A percentile compares a stretch with the other conserved stretches of the same genome.
Evolutionary conservation across 2,888 invertebrate species (phyloP).

Genomic region (Latrodectus hesperus): DNA sequence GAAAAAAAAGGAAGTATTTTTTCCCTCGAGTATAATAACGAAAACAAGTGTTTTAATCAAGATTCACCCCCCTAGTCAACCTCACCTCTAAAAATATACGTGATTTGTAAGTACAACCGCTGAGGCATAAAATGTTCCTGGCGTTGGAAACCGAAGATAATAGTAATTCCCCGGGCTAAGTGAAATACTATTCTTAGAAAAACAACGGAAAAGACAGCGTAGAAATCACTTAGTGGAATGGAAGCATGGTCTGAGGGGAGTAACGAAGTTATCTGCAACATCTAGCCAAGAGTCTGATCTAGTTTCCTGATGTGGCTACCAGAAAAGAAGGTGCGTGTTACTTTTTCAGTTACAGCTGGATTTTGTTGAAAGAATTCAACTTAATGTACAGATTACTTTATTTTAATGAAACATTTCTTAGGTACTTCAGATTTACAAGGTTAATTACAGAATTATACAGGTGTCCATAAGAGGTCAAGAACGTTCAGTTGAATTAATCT

Average conservation of each 20-base stretch:
- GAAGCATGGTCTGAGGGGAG: constrained; percentile 26
- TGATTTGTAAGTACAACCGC: constrained; percentile 57
- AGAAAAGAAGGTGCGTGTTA: background rate
- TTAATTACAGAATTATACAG: too few species aligned
- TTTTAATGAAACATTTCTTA: too few species aligned
- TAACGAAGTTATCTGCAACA: constrained; percentile 33
- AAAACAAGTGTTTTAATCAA: constrained; percentile 56
- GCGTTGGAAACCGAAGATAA: constrained; percentile 40
- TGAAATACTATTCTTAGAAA: background rate
- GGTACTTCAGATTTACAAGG: too few species aligned
- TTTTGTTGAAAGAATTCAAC: background rate
- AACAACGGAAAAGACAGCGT: background rate
- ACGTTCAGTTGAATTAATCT: too few species aligned
- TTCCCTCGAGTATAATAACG: constrained; percentile 22
- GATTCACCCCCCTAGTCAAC: background rate
- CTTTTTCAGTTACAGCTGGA: background rate
- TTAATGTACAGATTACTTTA: background rate
- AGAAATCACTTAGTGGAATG: constrained; percentile 32
- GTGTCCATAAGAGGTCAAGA: too few species aligned
- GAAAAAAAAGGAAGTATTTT: background rate
- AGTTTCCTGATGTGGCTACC: constrained; percentile 15
- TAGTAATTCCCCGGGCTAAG: background rate
- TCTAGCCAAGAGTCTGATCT: constrained; percentile 12
- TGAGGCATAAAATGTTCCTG: constrained; percentile 10
- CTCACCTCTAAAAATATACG: constrained; percentile 30